Base-by-base conservation (phyloP, 2,113 vertebrate genomes). In the Mus spicilegus region DNA sequence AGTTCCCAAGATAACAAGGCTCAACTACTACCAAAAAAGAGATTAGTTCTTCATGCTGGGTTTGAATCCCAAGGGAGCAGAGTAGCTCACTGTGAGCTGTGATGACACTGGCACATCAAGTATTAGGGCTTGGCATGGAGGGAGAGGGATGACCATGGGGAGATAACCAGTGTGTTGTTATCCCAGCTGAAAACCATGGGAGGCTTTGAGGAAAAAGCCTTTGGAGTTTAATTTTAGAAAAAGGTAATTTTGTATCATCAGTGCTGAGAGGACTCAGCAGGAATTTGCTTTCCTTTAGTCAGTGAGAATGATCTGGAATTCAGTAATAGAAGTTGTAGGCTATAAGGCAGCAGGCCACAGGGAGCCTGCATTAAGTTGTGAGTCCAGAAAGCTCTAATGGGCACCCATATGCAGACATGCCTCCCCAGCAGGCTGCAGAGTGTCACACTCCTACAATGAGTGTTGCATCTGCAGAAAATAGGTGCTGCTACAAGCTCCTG, bases 141-240 rank as follows among this genome's bases (percentile, higher is more conserved):
- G 22, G 61, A 39, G 67, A 28, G 22, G 42, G 33, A 63, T 12
- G 46, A 19, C 30, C 69, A 14, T 75, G 19, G 76, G 12, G 3
- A 5, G 19, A 39, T 78, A 61, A 65, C 39, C 9, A 22, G 3
- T 81, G 28, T 94, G 61, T 63, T 77, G 13, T 92, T 95, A 92
- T 78, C 30, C 14, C 70, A 22, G 17, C 26, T 84, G 26, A 54
- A 65, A 89, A 82, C 46, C 85, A 46, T 49, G 58, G 51, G 78
- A 94, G 12, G 76, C 26, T 76, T 92, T 86, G 65, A 92, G 39
- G 49, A 49, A 69, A 86, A 93, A 90, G 13, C 19, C 75, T 94
- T 86, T 51, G 90, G 19, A 90, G 14, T 73, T 90, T 94, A 54
- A 80, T 96, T 94, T 95, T 30, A 70, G 69, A 90, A 92, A 73